Conservation (phyloP, 2,113 vertebrate genomes). For the Onychorhynchus coronatus region DNA sequence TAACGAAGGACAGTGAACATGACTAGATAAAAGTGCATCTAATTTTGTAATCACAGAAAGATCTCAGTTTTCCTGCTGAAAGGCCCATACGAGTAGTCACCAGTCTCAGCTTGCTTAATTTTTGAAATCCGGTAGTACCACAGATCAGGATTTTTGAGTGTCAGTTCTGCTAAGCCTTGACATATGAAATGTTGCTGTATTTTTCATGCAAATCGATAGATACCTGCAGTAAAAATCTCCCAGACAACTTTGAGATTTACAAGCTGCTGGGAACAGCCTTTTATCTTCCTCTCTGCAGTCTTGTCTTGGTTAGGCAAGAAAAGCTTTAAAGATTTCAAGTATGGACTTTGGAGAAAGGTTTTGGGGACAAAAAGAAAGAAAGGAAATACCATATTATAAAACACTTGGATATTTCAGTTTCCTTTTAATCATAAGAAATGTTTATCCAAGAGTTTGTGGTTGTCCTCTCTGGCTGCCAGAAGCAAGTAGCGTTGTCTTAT, state of each 20-base stretch:
- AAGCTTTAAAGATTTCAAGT: neutral
- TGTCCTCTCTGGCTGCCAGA: neutral
- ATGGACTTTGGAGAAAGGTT: neutral
- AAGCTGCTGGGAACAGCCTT: neutral
- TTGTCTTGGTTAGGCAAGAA: neutral
- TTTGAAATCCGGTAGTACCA: neutral
- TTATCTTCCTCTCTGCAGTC: neutral
- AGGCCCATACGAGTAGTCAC: neutral
- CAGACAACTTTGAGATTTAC: neutral
- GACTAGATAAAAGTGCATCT: neutral
- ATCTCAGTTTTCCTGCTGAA: neutral
- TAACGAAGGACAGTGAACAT: neutral
- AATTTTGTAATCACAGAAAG: neutral
- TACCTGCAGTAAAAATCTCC: neutral
- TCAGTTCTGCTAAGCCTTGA: neutral
- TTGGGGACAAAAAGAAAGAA: neutral
- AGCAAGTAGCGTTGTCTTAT: neutral
- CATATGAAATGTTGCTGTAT: neutral
- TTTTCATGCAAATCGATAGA: constrained; percentile 25
- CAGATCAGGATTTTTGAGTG: neutral
- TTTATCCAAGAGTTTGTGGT: neutral
- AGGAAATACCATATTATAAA: neutral
- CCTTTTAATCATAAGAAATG: neutral
- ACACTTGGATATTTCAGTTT: neutral
- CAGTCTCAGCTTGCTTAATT: neutral